A percentile compares a stretch with the other conserved stretches of the same genome.
These are phyloP conservation scores for Channallabes apus DNA, from an alignment of 2,797 vertebrate species.

Conservation along the genomic window DNA sequence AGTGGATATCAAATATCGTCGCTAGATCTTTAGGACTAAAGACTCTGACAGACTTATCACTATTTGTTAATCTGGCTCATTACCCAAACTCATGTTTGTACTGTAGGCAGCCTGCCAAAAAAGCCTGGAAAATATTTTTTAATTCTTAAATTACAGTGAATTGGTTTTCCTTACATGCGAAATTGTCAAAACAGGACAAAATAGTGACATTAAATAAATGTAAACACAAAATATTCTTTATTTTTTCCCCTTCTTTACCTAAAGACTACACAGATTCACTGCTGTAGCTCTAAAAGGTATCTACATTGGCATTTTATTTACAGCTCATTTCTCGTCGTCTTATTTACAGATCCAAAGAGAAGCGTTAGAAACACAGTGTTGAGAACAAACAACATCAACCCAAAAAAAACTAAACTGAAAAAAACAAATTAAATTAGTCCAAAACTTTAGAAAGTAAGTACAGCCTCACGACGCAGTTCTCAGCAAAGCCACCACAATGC, in stretches of 20 bases:
- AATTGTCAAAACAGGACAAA: constrained; percentile 15
- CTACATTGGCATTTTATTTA: constrained; percentile 98
- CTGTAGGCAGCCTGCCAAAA: not conserved
- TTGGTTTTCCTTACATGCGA: not conserved
- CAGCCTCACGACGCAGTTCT: constrained; percentile 84
- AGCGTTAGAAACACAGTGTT: constrained; percentile 93
- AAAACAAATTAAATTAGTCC: constrained; percentile 81
- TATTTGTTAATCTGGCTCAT: not conserved
- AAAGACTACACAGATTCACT: constrained; percentile 95
- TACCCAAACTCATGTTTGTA: not conserved
- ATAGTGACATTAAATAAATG: constrained; percentile 58
- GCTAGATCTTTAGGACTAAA: not conserved
- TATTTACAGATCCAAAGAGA: constrained; percentile 95
- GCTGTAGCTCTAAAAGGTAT: constrained; percentile 94
- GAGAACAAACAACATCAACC: constrained; percentile 76
- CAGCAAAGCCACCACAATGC: constrained; percentile 84
- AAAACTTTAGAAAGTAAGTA: constrained; percentile 80
- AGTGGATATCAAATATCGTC: not conserved
- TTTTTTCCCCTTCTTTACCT: constrained; percentile 78
- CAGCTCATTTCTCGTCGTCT: constrained; percentile 81
- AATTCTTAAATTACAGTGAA: not conserved
- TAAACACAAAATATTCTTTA: constrained; percentile 87
- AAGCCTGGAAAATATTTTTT: not conserved
- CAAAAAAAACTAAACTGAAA: constrained; percentile 58
- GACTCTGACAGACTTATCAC: not conserved